Base-by-base conservation (phyloP, 64 coral and sea anemone species). In the Montipora capricornis region DNA sequence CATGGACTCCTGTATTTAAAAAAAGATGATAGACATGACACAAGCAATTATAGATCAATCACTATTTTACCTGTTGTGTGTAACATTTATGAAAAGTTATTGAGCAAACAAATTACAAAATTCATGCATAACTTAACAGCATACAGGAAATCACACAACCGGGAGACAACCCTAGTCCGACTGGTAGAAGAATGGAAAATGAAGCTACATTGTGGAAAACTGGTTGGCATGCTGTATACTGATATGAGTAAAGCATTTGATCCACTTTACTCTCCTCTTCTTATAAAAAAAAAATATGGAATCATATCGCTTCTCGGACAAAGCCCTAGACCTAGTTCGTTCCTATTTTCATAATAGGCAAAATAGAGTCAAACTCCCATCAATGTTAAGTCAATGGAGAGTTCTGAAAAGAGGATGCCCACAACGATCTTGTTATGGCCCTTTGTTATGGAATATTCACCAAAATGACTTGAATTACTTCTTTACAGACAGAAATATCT, bases 81-180 rank as follows among this genome's bases (percentile, higher is more conserved):
- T 64, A 64, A 64, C 1, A 64, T 64, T 64, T 64, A 64, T 64
- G 60, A 64, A 64, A 64, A 64, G 4, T 37, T 47, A 62, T 47
- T 69, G 22, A 67, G 58, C 45, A 62, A 86, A 47, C 45, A 86
- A 86, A 67, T 68, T 86, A 20, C 57, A 68, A 86, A 66, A 71
- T 86, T 47, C 14, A 67, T 64, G 29, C 1, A 37, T 37, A 37
- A 37, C 1, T 37, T 37, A 37, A 37, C 29, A 37, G 29, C 29
- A 0, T 37, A 37, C 0, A 1, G 29, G 29, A 37, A 37, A 37
- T 37, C 1, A 37, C 29, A 37, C 29, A 37, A 0, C 29, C 1
- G 29, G 0, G 29, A 37, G 29, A 37, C 1, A 37, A 37, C 29
- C 29, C 29, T 37, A 37, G 29, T 37, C 29, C 29, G 29, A 0